Percentiles rank a stretch among this genome's conserved stretches.
Conservation (phyloP, 2,113 vertebrate species). For the Plecotus auritus region DNA sequence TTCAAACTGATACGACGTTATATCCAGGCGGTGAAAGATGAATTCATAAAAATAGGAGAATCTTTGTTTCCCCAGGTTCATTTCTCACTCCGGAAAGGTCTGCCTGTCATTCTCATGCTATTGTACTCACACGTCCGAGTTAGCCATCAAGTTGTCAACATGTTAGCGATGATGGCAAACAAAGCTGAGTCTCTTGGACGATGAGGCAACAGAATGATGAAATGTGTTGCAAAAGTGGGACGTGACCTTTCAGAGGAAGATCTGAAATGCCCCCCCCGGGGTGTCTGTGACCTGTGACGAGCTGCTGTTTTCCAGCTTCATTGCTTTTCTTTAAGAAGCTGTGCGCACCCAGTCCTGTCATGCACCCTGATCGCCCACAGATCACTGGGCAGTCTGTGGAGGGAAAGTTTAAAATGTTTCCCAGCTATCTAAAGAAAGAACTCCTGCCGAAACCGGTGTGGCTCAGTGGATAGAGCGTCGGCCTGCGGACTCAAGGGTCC, state of each 20-base stretch:
- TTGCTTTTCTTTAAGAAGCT: neutral
- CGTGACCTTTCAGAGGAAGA: neutral
- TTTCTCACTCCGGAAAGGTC: neutral
- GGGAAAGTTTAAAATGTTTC: neutral
- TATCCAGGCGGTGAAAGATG: neutral
- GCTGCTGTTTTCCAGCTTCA: neutral
- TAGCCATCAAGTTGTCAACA: neutral
- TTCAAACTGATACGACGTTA: neutral
- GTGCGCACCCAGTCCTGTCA: neutral
- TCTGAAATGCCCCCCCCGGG: neutral
- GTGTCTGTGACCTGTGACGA: neutral
- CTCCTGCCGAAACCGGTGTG: too few relatives aligned
- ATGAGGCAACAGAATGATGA: neutral
- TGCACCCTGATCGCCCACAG: neutral
- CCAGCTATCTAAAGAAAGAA: neutral
- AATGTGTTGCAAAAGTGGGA: neutral
- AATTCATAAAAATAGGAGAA: neutral
- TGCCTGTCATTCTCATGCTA: neutral
- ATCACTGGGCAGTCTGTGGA: neutral
- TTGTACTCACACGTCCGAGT: neutral
- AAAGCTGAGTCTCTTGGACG: neutral
- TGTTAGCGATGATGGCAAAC: neutral
- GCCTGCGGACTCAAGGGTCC: too few relatives aligned
- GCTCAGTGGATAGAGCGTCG: too few relatives aligned
- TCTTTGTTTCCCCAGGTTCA: neutral